phyloP scores from a whole-genome alignment of 2,113 vertebrate species.

The Oncorhynchus gorbuscha region DNA sequence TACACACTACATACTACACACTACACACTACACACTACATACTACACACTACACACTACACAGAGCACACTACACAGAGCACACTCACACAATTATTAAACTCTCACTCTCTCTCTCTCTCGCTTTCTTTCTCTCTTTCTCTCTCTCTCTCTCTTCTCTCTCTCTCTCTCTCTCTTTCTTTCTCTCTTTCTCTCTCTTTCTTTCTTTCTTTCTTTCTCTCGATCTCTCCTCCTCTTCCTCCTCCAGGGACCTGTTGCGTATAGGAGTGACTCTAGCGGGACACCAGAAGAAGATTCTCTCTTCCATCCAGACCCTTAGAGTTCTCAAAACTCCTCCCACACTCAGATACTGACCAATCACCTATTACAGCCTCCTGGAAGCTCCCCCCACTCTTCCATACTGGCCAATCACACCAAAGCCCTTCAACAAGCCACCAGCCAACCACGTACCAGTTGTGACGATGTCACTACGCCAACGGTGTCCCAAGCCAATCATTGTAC shows the following conservation, averaged over 20 bases:
- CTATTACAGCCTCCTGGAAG: slow-evolving; percentile 31
- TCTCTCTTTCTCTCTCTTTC: no score
- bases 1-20: neutral
- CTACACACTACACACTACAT: neutral
- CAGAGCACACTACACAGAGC: neutral
- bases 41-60: no score
- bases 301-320: slow-evolving; percentile 89
- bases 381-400: neutral
- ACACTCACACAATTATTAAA: neutral
- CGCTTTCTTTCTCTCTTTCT: no score
- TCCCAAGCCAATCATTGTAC: slow-evolving; percentile 13
- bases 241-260: slow-evolving; percentile 91
- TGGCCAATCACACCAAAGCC: neutral
- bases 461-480: slow-evolving; percentile 6
- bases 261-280: slow-evolving; percentile 93
- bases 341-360: slow-evolving; percentile 3
- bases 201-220: no score
- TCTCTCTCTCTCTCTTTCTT: no score
- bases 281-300: slow-evolving; percentile 98
- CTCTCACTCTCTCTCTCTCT: no score
- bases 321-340: slow-evolving; percentile 72
- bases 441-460: slow-evolving; percentile 18
- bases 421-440: neutral
- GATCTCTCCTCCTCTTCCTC: no score
- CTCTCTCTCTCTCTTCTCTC: no score